Evolutionary conservation across 2,797 vertebrate genomes (phyloP), one percentile per base, ranked within the genome.

Genomic region (Stomatorhinus walkeri): DNA sequence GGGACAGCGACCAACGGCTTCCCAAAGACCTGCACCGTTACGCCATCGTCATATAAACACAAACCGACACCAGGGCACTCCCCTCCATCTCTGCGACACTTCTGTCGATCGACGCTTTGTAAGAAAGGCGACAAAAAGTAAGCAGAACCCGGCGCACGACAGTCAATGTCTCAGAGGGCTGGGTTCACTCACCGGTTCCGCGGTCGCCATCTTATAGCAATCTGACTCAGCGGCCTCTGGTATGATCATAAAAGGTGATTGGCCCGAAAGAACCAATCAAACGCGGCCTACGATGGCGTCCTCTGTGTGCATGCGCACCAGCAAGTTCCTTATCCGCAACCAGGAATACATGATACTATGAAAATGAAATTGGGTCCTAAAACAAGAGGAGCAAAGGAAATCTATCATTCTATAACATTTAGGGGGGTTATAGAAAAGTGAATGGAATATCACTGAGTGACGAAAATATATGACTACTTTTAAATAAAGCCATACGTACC

Each of bases 151-250:
- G 48, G 48, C 40, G 48, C 49, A 79, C 61, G 14, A 59, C 40
- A 64, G 46, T 32, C 40, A 49, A 89, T 76, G 89, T 90, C 88
- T 90, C 89, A 22, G 54, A 19, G 88, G 64, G 83, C 72, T 90
- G 89, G 91, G 94, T 94, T 61, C 89, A 97, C 97, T 98, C 96
- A 99, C 98, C 97, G 97, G 94, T 93, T 98, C 94, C 92, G 97
- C 97, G 91, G 97, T 95, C 98, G 98, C 98, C 98, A 99, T 98
- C 96, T 98, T 98, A 96, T 92, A 94, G 94, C 95, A 94, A 90
- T 96, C 93, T 92, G 94, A 61, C 91, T 85, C 56, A 59, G 76
- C 4, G 88, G 91, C 91, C 91, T 40, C 83, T 89, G 92, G 90
- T 92, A 93, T 92, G 92, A 94, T 93, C 96, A 94, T 94, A 95